Conservation (phyloP, 2,888 invertebrate species). For the Pollenia amentaria region DNA sequence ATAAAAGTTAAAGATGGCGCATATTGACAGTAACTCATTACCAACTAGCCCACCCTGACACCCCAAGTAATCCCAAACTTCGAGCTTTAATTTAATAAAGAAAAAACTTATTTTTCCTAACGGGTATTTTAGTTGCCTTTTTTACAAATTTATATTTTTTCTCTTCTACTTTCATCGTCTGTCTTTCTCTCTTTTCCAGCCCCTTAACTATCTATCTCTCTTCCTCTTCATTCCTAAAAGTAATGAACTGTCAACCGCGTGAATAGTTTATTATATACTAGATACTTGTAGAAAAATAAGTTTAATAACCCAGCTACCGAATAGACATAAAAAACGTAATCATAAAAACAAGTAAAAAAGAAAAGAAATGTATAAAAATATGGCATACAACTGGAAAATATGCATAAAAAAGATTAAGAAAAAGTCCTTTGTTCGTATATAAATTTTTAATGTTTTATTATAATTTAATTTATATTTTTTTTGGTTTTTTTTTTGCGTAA, state of each 20-base stretch:
- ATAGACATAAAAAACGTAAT: conserved; percentile 31
- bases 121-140: not conserved
- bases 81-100: not conserved
- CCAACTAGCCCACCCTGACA: no score
- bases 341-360: conserved; percentile 9
- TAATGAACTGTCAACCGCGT: conserved; percentile 72
- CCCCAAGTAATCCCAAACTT: no score
- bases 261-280: conserved; percentile 58
- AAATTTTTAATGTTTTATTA: conserved; percentile 40
- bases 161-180: not conserved
- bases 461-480: not conserved
- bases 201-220: no score
- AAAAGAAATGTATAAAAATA: conserved; percentile 41
- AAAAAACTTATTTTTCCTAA: not conserved
- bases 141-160: not conserved
- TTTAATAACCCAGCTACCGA: conserved; percentile 64
- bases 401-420: conserved; percentile 10
- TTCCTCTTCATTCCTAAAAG: conserved; percentile 24
- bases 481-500: not conserved
- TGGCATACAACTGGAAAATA: conserved; percentile 54
- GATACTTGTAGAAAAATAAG: conserved; percentile 55
- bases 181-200: not conserved
- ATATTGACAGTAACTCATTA: no score
- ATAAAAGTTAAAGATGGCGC: no score
- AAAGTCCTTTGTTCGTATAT: conserved; percentile 50